Base-by-base conservation (phyloP, 2,797 vertebrate species). In the Danio aesculapii region DNA sequence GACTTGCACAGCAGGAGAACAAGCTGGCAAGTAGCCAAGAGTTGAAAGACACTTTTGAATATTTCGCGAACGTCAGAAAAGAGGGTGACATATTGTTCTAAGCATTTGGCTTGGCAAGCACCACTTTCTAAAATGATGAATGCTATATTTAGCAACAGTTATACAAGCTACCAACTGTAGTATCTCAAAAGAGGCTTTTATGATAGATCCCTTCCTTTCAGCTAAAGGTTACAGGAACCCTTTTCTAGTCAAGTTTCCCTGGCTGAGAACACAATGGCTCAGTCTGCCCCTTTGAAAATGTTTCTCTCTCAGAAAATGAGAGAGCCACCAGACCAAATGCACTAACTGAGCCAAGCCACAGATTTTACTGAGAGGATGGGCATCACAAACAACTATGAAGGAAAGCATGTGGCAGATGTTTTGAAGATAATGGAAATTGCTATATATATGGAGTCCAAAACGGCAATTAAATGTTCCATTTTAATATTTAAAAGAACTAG, bases 71-170 rank as follows among this genome's bases (percentile, higher is more conserved):
- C 19, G 21, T 68, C 14, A 44, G 7, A 55, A 11, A 43, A 43
- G 5, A 55, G 13, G 0, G 13, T 44, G 63, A 39, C 43, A 19
- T 53, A 4, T 47, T 68, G 41, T 13, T 4, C 19, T 52, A 77
- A 49, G 75, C 14, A 57, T 67, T 77, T 58, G 52, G 49, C 6
- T 57, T 63, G 13, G 6, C 21, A 63, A 63, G 14, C 8, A 39
- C 3, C 17, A 46, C 62, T 66, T 66, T 67, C 6, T 30, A n/a
- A 67, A 58, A 77, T 68, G 14, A 77, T 47, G 14, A 6, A 68
- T 47, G 44, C 43, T 77, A 77, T 77, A 77, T 67, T 77, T 58
- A 11, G 75, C 39, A 68, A 59, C 52, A 58, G 63, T 64, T 63
- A 64, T 44, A 43, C 47, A 43, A 19, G 21, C 58, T 62, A 46